Conservation (phyloP, 92 coral and sea anemone genomes). For the Zoanthus sociatus region DNA sequence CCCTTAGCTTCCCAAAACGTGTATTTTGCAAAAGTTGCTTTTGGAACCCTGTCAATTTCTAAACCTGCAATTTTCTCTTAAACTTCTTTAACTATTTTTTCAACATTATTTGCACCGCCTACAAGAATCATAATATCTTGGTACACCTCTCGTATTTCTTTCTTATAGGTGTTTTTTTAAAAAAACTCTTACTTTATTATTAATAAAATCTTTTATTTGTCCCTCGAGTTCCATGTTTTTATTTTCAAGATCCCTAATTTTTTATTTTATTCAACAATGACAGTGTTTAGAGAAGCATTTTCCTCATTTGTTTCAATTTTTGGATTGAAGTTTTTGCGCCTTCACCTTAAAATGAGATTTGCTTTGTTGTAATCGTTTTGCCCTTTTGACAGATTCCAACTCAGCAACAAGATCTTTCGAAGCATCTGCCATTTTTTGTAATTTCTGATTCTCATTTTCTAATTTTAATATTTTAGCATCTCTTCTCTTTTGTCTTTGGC, state of each 20-base stretch:
- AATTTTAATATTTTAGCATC: conserved; percentile 18
- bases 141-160: conserved; percentile 49
- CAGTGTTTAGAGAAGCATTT: conserved; percentile 18
- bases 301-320: conserved; percentile 10
- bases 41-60: conserved; percentile 41
- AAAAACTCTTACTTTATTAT: conserved; percentile 26
- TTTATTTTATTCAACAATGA: conserved; percentile 28
- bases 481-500: conserved; percentile 28
- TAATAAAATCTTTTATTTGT: conserved; percentile 32
- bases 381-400: conserved; percentile 34
- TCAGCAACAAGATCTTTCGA: conserved; percentile 27
- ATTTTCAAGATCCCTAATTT: conserved; percentile 45
- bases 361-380: conserved; percentile 30
- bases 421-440: conserved; percentile 28
- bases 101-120: conserved; percentile 50
- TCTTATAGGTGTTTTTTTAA: conserved; percentile 32
- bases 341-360: conserved; percentile 27
- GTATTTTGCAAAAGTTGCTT: conserved; percentile 55
- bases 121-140: conserved; percentile 33
- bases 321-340: conserved; percentile 10
- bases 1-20: conserved; percentile 43
- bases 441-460: conserved; percentile 1
- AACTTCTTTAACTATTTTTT: conserved; percentile 33
- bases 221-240: conserved; percentile 39
- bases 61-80: conserved; percentile 48